These are phyloP conservation scores for Antennarius striatus DNA, from an alignment of 2,113 vertebrate species.

Conservation along the genomic window DNA sequence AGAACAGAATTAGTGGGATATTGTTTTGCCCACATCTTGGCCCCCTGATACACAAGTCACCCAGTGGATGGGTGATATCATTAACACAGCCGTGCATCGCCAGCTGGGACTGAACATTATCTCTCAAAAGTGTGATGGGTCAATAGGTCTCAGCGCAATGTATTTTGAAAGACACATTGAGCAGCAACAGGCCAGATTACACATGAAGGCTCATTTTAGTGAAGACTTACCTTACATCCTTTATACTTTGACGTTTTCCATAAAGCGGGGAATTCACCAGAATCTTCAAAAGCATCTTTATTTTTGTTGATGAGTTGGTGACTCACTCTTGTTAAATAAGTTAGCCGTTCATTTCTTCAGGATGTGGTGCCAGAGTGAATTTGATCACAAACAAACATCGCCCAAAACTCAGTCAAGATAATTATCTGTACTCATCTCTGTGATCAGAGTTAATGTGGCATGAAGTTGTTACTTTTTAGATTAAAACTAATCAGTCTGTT, in stretches of 20 bases:
- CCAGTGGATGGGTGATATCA: conserved; percentile 54
- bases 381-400: too few relatives aligned
- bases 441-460: too few relatives aligned
- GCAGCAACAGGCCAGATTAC: neutral
- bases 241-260: conserved; percentile 4
- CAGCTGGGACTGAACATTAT: conserved; percentile 18
- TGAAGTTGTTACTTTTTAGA: too few relatives aligned
- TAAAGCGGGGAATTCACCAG: neutral
- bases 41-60: conserved; percentile 41
- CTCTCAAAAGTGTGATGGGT: conserved; percentile 37
- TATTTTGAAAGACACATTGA: neutral
- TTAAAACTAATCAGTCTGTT: too few relatives aligned
- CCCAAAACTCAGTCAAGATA: too few relatives aligned
- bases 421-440: too few relatives aligned
- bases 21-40: conserved; percentile 67
- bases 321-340: too few relatives aligned
- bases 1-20: conserved; percentile 62
- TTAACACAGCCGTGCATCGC: conserved; percentile 38
- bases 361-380: too few relatives aligned
- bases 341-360: too few relatives aligned
- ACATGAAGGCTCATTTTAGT: conserved; percentile 5
- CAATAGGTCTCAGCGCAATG: conserved; percentile 37
- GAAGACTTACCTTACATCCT: conserved; percentile 12
- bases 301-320: too few relatives aligned
- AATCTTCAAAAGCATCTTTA: too few relatives aligned